These are phyloP conservation scores for Linepithema humile DNA, from an alignment of 1,140 invertebrate species.

Conservation along the genomic window DNA sequence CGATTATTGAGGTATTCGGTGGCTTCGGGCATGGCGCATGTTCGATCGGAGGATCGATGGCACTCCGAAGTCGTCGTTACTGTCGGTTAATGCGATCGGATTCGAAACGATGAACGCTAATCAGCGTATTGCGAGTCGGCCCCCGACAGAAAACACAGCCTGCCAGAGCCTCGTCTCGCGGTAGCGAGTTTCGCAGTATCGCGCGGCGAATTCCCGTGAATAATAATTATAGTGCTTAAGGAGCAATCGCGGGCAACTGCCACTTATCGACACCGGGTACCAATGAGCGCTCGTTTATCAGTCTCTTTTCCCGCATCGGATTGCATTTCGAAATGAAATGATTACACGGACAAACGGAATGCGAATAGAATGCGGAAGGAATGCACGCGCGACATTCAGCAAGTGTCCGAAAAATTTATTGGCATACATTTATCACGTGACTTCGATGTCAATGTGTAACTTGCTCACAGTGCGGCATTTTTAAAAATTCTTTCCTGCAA, in stretches of 20 bases:
- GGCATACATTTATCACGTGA: too few relatives aligned
- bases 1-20: slow-evolving; percentile 24
- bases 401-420: not conserved
- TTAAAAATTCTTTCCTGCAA: not conserved
- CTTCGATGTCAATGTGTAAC: too few relatives aligned
- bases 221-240: slow-evolving; percentile 47
- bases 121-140: slow-evolving; percentile 24
- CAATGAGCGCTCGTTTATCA: slow-evolving; percentile 39
- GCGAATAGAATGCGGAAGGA: not conserved
- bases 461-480: not conserved
- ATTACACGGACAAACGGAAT: not conserved
- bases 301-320: not conserved
- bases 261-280: slow-evolving; percentile 31
- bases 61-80: slow-evolving; percentile 36
- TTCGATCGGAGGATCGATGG: slow-evolving; percentile 33
- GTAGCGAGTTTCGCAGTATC: slow-evolving; percentile 22
- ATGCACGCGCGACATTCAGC: not conserved
- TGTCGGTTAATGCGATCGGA: slow-evolving; percentile 49
- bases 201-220: slow-evolving; percentile 5
- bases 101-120: slow-evolving; percentile 50
- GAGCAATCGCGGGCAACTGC: not conserved
- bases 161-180: slow-evolving; percentile 13
- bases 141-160: slow-evolving; percentile 27
- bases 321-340: not conserved
- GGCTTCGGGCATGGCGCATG: slow-evolving; percentile 15